Conservation (phyloP, 2,797 vertebrate species). For the Odontamblyopus rebecca region DNA sequence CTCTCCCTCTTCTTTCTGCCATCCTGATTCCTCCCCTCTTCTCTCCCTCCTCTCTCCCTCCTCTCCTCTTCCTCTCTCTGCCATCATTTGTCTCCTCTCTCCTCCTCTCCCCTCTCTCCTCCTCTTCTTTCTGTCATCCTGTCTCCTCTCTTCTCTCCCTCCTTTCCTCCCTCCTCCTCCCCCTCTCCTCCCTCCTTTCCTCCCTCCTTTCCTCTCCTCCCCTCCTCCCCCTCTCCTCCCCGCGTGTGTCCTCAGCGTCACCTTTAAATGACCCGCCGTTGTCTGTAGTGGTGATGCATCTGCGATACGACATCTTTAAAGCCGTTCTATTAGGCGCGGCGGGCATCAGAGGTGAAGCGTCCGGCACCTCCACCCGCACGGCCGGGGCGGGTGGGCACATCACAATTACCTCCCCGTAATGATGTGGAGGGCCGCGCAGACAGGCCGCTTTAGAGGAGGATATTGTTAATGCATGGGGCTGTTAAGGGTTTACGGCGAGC, state of each 20-base stretch:
- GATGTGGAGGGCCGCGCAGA: constrained; percentile 22
- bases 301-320: constrained; percentile 65
- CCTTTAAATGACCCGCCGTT: constrained; percentile 60
- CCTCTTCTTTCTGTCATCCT: no score
- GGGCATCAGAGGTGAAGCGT: constrained; percentile 23
- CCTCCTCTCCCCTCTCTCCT: no score
- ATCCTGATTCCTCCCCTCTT: no score
- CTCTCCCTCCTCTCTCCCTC: no score
- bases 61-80: no score
- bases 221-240: constrained; percentile 31
- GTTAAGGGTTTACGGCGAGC: constrained; percentile 66
- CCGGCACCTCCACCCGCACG: constrained; percentile 40
- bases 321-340: constrained; percentile 47
- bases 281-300: constrained; percentile 61
- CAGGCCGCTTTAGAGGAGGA: constrained; percentile 42
- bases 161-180: no score
- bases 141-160: no score
- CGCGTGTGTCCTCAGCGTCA: constrained; percentile 42
- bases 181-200: no score
- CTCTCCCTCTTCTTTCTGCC: no score
- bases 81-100: no score
- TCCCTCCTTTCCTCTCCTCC: background rate
- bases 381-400: constrained; percentile 18
- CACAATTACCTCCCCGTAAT: constrained; percentile 43
- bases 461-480: constrained; percentile 61